A percentile compares a stretch with the other conserved stretches of the same genome.
Conservation (phyloP, 2,797 vertebrate species). For the Gobio occitaniae region DNA sequence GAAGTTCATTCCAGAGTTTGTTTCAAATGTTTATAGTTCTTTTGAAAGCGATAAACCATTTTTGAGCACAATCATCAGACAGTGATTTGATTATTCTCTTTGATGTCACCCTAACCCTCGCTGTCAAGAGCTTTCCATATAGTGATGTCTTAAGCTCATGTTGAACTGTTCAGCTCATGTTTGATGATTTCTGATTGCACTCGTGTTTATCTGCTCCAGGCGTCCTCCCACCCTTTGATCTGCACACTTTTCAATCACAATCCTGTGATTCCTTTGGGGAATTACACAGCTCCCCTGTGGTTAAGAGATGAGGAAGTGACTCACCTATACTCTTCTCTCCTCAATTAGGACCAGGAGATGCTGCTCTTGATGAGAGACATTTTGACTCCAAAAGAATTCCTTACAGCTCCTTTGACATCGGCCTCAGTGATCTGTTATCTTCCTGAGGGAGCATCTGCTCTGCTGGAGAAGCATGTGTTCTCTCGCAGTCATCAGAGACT, state of each 20-base stretch:
- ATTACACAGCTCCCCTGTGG: slow-evolving; percentile 28
- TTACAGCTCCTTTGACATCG: slow-evolving; percentile 39
- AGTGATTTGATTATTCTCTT: neutral
- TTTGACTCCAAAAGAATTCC: slow-evolving; percentile 39
- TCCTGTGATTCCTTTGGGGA: slow-evolving; percentile 25
- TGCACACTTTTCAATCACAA: slow-evolving; percentile 42
- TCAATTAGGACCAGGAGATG: slow-evolving; percentile 23
- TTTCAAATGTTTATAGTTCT: neutral
- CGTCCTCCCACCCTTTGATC: slow-evolving; percentile 42
- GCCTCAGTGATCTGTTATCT: slow-evolving; percentile 7
- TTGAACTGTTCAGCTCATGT: slow-evolving; percentile 16
- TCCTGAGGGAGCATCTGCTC: neutral
- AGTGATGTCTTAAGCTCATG: neutral
- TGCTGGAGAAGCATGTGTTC: slow-evolving; percentile 15
- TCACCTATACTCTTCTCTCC: slow-evolving; percentile 19
- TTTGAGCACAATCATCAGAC: neutral
- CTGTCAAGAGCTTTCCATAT: slow-evolving; percentile 6
- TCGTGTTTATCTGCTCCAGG: slow-evolving; percentile 21
- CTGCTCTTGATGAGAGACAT: slow-evolving; percentile 41
- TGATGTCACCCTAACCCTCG: neutral
- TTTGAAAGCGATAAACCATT: neutral
- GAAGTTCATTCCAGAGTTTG: neutral
- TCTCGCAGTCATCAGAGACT: slow-evolving; percentile 11
- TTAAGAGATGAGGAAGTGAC: slow-evolving; percentile 31
- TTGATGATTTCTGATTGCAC: slow-evolving; percentile 39